Evolutionary conservation across 2,113 vertebrate genomes (phyloP).

Genomic region (Craseonycteris thonglongyai): DNA sequence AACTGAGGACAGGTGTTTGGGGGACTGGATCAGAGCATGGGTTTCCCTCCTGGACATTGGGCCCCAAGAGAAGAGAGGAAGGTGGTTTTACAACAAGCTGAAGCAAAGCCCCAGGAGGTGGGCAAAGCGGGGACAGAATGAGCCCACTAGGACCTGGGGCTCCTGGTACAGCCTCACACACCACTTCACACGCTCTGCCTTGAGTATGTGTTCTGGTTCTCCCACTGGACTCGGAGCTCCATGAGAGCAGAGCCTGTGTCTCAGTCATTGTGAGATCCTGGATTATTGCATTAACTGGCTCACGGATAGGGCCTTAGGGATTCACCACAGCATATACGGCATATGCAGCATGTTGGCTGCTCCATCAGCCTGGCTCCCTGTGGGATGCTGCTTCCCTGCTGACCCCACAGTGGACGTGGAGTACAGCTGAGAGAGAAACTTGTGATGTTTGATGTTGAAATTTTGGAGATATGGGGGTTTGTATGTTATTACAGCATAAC

Average conservation of each 20-base stretch:
- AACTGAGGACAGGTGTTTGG: neutral
- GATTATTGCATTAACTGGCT: neutral
- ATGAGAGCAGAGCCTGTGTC: neutral
- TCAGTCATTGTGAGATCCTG: neutral
- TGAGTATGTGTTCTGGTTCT: neutral
- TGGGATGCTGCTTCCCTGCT: neutral
- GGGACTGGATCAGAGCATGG: neutral
- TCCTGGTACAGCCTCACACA: neutral
- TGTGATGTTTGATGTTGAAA: neutral
- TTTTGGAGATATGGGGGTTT: neutral
- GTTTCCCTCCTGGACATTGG: neutral
- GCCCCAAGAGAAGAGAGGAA: neutral
- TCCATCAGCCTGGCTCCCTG: neutral
- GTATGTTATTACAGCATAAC: neutral
- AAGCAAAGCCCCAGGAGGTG: neutral
- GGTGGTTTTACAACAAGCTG: neutral
- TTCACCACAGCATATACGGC: neutral
- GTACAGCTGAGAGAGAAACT: neutral
- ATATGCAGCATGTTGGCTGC: neutral
- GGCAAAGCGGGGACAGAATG: neutral
- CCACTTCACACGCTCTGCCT: neutral
- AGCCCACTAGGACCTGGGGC: neutral
- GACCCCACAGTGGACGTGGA: neutral
- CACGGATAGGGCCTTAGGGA: neutral
- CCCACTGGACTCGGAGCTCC: neutral